A percentile compares a stretch with the other conserved stretches of the same genome.
Conservation (phyloP, 2,113 vertebrate genomes). For the Pomatostomus ruficeps region DNA sequence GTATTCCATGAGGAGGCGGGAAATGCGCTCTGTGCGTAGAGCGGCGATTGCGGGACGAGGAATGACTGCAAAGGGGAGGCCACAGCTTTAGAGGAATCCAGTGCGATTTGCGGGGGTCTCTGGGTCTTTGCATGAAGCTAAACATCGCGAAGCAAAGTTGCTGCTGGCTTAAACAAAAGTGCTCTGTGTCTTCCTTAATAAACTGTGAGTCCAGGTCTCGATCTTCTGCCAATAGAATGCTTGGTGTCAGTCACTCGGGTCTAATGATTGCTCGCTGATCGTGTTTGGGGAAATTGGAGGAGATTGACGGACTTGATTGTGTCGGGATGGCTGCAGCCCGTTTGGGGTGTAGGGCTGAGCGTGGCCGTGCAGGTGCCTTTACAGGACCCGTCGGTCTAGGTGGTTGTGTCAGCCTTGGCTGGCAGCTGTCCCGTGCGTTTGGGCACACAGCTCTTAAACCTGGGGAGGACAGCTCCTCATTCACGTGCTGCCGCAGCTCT, state of each 20-base stretch:
- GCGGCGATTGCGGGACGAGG: not conserved
- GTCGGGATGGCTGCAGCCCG: accelerated
- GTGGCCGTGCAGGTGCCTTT: not conserved
- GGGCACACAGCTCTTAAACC: not conserved
- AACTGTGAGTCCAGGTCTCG: not conserved
- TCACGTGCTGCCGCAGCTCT: not conserved
- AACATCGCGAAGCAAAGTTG: not conserved
- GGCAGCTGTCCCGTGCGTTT: not conserved
- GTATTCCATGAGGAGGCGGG: conserved; percentile 1
- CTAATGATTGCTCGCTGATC: not conserved
- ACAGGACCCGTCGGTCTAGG: not conserved
- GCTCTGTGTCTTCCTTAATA: not conserved
- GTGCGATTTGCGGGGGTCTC: not conserved
- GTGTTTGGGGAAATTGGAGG: too few relatives aligned
- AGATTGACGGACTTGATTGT: too few relatives aligned
- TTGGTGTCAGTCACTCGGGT: not conserved
- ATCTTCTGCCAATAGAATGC: not conserved
- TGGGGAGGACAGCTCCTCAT: not conserved
- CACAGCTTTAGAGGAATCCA: not conserved
- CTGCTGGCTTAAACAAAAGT: not conserved
- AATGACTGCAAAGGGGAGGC: not conserved
- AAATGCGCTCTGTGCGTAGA: not conserved
- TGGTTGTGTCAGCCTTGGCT: not conserved
- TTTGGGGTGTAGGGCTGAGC: accelerated
- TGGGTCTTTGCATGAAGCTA: not conserved